Conservation (phyloP, 1,140 invertebrate species). For the Neodiprion pinetum region DNA sequence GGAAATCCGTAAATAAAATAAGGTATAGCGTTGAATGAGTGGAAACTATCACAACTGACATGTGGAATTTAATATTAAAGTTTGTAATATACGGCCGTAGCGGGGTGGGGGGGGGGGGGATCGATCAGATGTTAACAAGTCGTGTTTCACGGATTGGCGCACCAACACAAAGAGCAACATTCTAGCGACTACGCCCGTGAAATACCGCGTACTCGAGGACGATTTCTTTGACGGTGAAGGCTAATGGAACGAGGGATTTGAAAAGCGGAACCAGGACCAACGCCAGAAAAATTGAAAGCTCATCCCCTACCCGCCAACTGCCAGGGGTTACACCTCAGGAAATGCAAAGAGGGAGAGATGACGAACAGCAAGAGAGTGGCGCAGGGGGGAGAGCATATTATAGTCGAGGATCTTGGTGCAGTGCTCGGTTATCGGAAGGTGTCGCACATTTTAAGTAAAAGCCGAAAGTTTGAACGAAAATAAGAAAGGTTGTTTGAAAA, state of each 20-base stretch:
- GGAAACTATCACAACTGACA: slow-evolving; percentile 43
- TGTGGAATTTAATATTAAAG: slow-evolving; percentile 49
- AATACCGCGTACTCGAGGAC: slow-evolving; percentile 14
- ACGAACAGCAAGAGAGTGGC: background rate
- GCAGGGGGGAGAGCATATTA: background rate
- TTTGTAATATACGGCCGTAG: slow-evolving; percentile 46
- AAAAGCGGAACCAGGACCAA: background rate
- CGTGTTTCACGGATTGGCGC: slow-evolving; percentile 52
- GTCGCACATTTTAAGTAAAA: slow-evolving; percentile 47
- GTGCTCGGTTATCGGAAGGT: slow-evolving; percentile 41
- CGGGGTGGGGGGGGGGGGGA: slow-evolving; percentile 31
- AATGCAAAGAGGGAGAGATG: background rate
- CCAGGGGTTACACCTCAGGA: background rate
- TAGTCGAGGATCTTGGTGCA: background rate
- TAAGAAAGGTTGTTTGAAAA: slow-evolving; percentile 49
- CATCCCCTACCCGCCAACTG: slow-evolving; percentile 2
- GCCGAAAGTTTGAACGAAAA: slow-evolving; percentile 40
- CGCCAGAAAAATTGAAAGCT: too few relatives aligned
- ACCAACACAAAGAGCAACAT: slow-evolving; percentile 30
- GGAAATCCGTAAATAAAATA: background rate
- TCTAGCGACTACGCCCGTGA: slow-evolving; percentile 5
- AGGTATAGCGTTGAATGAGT: slow-evolving; percentile 3
- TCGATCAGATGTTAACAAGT: slow-evolving; percentile 56
- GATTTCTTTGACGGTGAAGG: background rate
- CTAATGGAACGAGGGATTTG: background rate